Evolutionary conservation across 2,797 vertebrate genomes (phyloP), one percentile per base, ranked within the genome.

Genomic region (Babyrousa celebensis): DNA sequence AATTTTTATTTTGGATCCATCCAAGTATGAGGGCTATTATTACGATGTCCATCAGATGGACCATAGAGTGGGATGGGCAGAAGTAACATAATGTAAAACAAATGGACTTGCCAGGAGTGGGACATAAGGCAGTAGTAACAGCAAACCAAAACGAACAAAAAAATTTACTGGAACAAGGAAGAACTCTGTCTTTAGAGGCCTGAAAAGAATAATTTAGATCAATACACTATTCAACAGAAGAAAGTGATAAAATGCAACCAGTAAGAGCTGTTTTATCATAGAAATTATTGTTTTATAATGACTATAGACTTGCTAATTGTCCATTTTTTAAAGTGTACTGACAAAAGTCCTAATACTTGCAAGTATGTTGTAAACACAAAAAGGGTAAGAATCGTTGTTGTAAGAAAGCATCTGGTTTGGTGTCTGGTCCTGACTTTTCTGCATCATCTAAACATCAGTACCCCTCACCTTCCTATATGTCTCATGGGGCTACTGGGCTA

Each of bases 311-410:
- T 91, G 18, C 29, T 84, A 79, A 89, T 82, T 97, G 86, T 85
- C 36, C 40, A 5, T 71, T 79, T 77, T 62, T 95, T 80, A 87
- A 54, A 74, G 58, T 17, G 25, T 78, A 48, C 84, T 70, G 74
- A 93, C 14, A 58, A 93, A 85, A 89, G 52, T 60, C 32, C 60
- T 89, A 84, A 93, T 36, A 86, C 58, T 87, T 71, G 48, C n/a
- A 83, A 65, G 23, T 85, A 62, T 84, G 16, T 20, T 83, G 12
- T 70, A 89, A 97, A 84, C 23, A 83, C 54, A 80, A 68, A 77
- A 70, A 56, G 7, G 9, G 63, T 67, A 14, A 89, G 56, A 85
- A 56, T 5, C n/a, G 10, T 56, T 3, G 1, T 25, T 62, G 62
- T 2, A 56, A 80, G 72, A 83, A 84, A 84, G 40, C 17, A 29